These are phyloP conservation scores for Tachuris rubrigastra DNA, from an alignment of 2,113 vertebrate genomes.

Conservation along the genomic window DNA sequence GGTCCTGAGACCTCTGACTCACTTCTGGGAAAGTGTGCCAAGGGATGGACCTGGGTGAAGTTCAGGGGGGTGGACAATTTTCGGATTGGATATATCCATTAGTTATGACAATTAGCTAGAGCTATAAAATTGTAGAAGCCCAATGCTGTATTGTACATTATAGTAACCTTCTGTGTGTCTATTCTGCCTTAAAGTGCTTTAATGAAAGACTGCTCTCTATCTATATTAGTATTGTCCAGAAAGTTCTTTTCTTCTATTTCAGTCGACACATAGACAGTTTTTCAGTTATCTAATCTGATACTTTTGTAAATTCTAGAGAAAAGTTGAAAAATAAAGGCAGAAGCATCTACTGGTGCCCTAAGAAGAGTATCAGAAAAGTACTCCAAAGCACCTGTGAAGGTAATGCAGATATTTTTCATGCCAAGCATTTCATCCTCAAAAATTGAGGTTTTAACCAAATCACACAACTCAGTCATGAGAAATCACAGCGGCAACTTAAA, in stretches of 20 bases:
- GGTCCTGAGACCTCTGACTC: too few species aligned
- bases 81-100: not conserved
- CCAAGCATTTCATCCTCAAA: not conserved
- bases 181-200: not conserved
- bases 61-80: not conserved
- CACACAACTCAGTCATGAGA: not conserved
- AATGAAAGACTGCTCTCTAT: not conserved
- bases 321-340: not conserved
- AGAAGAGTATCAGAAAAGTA: not conserved
- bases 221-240: not conserved
- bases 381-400: not conserved
- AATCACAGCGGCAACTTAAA: not conserved
- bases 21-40: too few species aligned
- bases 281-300: not conserved
- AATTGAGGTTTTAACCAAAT: not conserved
- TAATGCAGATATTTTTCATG: fast-evolving
- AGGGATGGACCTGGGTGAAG: not conserved
- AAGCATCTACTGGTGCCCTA: not conserved
- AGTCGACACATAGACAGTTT: not conserved
- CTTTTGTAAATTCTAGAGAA: not conserved
- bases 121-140: not conserved
- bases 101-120: not conserved
- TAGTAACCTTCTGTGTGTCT: not conserved
- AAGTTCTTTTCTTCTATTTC: not conserved
- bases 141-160: not conserved